Conservation (phyloP, 2,113 vertebrate species). For the Pungitius pungitius region DNA sequence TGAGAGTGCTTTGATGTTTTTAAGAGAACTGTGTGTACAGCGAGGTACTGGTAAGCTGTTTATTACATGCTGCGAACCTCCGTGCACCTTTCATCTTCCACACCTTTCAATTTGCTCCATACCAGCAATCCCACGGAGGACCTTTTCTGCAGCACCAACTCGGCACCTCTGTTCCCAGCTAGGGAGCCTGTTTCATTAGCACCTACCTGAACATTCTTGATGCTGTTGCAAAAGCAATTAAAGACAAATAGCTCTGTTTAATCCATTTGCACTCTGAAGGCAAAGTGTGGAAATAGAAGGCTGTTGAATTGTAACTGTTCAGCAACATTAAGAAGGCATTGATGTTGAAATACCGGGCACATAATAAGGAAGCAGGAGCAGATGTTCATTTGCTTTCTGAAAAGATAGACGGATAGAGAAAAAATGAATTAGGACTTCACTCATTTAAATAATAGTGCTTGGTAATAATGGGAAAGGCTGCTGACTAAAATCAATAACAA, state of each 20-base stretch:
- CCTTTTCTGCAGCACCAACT: slow-evolving; percentile 45
- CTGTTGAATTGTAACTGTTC: slow-evolving; percentile 10
- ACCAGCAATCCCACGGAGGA: slow-evolving; percentile 47
- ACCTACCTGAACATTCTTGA: slow-evolving; percentile 43
- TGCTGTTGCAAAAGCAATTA: slow-evolving; percentile 49
- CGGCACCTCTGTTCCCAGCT: slow-evolving; percentile 49
- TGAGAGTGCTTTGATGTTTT: slow-evolving; percentile 1
- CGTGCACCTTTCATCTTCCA: slow-evolving; percentile 23
- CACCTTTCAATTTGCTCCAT: slow-evolving; percentile 37
- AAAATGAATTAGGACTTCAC: too few species aligned
- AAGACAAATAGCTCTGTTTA: slow-evolving; percentile 22
- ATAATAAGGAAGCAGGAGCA: not conserved
- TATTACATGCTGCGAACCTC: slow-evolving; percentile 15
- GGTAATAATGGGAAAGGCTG: not conserved
- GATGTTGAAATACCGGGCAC: not conserved
- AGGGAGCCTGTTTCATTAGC: slow-evolving; percentile 60
- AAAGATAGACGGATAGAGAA: not conserved
- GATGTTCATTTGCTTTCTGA: not conserved
- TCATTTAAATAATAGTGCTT: not conserved
- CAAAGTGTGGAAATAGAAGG: slow-evolving; percentile 11
- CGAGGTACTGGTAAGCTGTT: slow-evolving; percentile 16
- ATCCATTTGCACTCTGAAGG: not conserved
- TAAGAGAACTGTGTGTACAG: slow-evolving; percentile 16
- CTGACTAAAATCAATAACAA: not conserved
- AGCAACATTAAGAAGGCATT: not conserved